A percentile compares a stretch with the other conserved stretches of the same genome.
These are phyloP conservation scores for Cirrhinus mrigala DNA, from an alignment of 2,797 vertebrate species.

Conservation along the genomic window DNA sequence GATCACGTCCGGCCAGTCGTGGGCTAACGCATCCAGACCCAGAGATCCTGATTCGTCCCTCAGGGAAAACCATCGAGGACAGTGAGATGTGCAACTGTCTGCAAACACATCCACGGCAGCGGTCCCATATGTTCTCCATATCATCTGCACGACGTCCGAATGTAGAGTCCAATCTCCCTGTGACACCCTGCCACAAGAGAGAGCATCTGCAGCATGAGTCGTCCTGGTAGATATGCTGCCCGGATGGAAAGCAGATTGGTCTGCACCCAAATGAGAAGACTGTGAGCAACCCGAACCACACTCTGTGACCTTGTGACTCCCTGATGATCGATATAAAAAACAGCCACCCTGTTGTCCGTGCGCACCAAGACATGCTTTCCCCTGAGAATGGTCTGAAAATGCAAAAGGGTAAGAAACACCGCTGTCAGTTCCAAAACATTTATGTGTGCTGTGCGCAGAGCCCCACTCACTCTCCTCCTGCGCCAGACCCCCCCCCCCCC, in stretches of 20 bases:
- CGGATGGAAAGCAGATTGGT: neutral
- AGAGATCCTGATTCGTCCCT: neutral
- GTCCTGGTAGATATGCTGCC: neutral
- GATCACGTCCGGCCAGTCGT: no score
- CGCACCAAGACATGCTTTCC: neutral
- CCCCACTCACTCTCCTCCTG: neutral
- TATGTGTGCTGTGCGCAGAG: neutral
- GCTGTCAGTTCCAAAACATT: neutral
- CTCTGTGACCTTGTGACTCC: neutral
- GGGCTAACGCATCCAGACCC: no score
- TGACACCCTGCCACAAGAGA: neutral
- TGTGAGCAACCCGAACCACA: neutral
- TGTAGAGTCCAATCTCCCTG: neutral
- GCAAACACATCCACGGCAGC: neutral
- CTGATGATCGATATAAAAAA: neutral
- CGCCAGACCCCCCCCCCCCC: neutral
- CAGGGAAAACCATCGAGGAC: neutral
- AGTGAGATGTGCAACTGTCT: neutral
- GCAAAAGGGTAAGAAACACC: neutral
- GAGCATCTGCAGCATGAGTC: neutral
- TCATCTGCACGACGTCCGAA: neutral
- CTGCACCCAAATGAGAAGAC: neutral
- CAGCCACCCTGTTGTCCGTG: neutral
- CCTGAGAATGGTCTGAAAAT: neutral
- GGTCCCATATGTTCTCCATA: neutral